Evolutionary conservation across 2,113 vertebrate species (phyloP), one percentile per base, ranked within the genome.

Genomic region (Chelonoidis abingdonii): DNA sequence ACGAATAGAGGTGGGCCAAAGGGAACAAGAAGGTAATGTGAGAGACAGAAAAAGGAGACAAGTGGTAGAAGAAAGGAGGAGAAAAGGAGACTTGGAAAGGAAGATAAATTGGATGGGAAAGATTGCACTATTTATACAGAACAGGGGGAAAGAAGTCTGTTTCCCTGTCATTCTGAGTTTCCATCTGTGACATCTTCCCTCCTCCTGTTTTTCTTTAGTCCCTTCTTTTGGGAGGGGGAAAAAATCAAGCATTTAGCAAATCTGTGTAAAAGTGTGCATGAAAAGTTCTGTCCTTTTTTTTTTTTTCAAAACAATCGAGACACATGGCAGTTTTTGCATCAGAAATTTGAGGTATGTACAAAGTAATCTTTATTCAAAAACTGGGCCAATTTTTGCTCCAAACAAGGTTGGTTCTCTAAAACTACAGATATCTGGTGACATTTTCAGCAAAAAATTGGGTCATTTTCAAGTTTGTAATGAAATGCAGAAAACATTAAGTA

Each of bases 141-240:
- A 85, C 79, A 93, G 12, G 87, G 44, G 1, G 12, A 14, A 94
- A 89, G 29, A 53, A 53, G 27, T 78, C 0, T 35, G 0, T 13
- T 85, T 91, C 94, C 91, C 35, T 80, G 27, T 49, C 22, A n/a
- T 80, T 75, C 69, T 75, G 35, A 38, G 38, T 38, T 88, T 87
- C 27, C 25, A 83, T 72, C 31, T 85, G 1, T 80, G 86, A 78
- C 47, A 52, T 87, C 75, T 3, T 72, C 5, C 62, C 6, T 88
- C 2, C 89, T 84, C 69, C 62, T 53, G 62, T 57, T 21, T 85
- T 4, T 82, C 44, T 41, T 41, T 38, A 69, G n/a, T 69, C 35
- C 16, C 65, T 7, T n/a, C 4, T 38, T 65, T 17, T 22, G 16
- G 38, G 17, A n/a, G 8, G 5, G 17, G 17, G 7, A 12, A 19